Conservation (phyloP, 1,140 invertebrate species). For the Ladona fulva region DNA sequence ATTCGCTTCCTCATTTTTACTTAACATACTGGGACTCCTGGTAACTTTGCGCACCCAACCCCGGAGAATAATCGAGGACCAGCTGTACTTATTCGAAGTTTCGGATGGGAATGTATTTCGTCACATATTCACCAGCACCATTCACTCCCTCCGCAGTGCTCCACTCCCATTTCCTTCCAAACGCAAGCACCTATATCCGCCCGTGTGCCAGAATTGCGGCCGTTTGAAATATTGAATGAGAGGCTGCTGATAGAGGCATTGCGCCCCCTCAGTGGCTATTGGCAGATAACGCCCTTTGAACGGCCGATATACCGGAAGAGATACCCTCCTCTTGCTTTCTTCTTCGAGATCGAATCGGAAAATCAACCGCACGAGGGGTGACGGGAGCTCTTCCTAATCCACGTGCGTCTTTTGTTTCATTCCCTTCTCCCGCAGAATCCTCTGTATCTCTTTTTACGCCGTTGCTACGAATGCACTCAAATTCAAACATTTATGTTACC, state of each 20-base stretch:
- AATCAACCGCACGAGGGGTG: no score
- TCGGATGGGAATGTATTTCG: no score
- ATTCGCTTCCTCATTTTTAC: no score
- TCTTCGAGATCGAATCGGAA: not conserved
- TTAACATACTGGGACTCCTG: no score
- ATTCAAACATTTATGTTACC: no score
- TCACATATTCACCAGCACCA: no score
- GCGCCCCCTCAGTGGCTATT: not conserved
- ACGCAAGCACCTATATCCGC: not conserved
- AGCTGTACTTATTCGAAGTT: no score
- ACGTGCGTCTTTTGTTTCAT: not conserved
- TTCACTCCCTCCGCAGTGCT: no score
- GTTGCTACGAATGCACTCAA: no score
- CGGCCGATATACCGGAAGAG: not conserved
- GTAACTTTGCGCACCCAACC: no score
- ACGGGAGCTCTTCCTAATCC: not conserved
- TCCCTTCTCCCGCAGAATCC: not conserved
- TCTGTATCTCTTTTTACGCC: no score
- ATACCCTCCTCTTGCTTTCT: not conserved
- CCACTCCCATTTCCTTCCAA: not conserved
- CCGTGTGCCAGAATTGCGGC: not conserved
- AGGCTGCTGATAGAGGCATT: not conserved
- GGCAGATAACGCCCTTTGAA: not conserved
- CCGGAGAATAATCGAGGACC: no score
- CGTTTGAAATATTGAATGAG: slow-evolving; percentile 4